Base-by-base conservation (phyloP, 2,888 invertebrate species). In the Athalia cordata region DNA sequence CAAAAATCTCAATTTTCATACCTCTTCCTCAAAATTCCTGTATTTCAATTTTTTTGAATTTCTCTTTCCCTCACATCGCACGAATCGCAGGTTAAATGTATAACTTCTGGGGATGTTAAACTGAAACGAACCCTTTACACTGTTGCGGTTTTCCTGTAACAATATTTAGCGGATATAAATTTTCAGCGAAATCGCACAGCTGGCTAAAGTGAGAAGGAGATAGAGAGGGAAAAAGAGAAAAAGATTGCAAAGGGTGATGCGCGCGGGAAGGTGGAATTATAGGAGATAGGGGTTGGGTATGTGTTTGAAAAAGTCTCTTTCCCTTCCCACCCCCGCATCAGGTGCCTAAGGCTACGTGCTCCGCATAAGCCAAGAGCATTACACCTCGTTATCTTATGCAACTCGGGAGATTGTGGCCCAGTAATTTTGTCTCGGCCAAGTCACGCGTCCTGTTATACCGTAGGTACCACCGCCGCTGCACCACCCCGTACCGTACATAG, bases 221-320 rank as follows among this genome's bases (percentile, higher is more conserved):
- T 5, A 5, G 2, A 29, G 29, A 29, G 29, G 29, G 29, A 2
- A 29, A 29, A 29, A 29, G 29, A 29, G 29, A 29, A 29, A 29
- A 29, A 29, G 29, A 29, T 29, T 2, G 29, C 29, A 29, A 29
- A 29, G 29, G 29, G 29, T 29, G 29, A 29, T 29, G 29, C 29
- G 29, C 29, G 29, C 29, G 29, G 29, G 29, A 29, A 2, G 29
- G 29, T 2, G 29, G 29, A 29, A 29, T 29, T 29, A 29, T 29
- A 5, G n/a, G 59, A n/a, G 65, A n/a, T 47, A n/a, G 47, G 11
- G 45, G 15, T 9, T 49, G 49, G 45, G n/a, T 11, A 50, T 75
- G 45, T 75, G 85, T 85, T 86, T 86, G 84, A 84, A 86, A 86
- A 85, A 84, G 83, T 85, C 85, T 84, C 86, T 84, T 59, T 29